Base-by-base conservation (phyloP, 1,140 invertebrate genomes). In the Atta texana region DNA sequence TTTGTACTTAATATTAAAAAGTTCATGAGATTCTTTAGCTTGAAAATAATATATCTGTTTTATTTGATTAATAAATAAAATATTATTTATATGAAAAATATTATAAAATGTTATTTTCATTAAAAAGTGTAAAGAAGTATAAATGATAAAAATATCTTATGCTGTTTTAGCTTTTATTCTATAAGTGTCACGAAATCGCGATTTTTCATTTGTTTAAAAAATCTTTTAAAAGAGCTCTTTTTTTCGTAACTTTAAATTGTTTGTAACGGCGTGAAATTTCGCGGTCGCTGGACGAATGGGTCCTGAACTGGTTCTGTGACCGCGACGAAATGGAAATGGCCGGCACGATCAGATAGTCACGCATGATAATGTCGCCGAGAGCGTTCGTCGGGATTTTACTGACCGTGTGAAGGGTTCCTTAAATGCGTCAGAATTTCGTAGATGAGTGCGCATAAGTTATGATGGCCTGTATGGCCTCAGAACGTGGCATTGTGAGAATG, bases 261-360 rank as follows among this genome's bases (percentile, higher is more conserved):
- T 66, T 71, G 55, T 53, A 78, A 87, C 51, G 71, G 80, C 69
- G 86, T 87, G 71, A 66, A 89, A 88, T 89, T 77, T 89, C 34
- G 55, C 69, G 57, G 51, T 76, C 44, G 72, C 24, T 51, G 24
- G 39, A 7, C 49, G 51, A 53, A n/a, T 16, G 24, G 49, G 16
- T 34, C 57, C 31, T 68, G 68, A 74, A 86, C 68, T 61, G 84
- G 63, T 87, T 87, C 21, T 61, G 57, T 59, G 49, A 57, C 69
- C 85, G 44, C 59, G 84, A 55, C 55, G 59, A 74, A 87, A 71
- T 86, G 78, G 80, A 87, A 87, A 84, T 71, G 61, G 51, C 86
- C 68, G 81, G 34, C 57, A 69, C 55, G 85, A 64, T 31, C 66
- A 87, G 86, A 87, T 84, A 84, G 86, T 64, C 57, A 49, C 66